A percentile compares a stretch with the other conserved stretches of the same genome.
These are phyloP conservation scores for Sinohyriopsis cumingii DNA, from an alignment of 2,888 invertebrate genomes.

Conservation along the genomic window DNA sequence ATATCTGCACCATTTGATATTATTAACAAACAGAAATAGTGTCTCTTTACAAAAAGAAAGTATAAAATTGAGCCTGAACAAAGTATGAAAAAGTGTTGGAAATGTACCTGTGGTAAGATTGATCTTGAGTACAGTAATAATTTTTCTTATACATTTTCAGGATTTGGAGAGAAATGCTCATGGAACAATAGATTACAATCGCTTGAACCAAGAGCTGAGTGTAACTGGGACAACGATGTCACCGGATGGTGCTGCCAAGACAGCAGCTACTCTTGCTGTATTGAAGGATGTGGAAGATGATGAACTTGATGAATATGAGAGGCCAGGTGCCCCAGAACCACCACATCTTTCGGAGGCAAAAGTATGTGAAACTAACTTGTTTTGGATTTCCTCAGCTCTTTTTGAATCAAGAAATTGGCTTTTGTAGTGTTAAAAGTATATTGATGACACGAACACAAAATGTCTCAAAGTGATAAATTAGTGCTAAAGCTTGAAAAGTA, in stretches of 20 bases:
- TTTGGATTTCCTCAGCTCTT: no score
- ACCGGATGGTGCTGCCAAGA: constrained; percentile 46
- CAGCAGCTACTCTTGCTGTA: constrained; percentile 41
- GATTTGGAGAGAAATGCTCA: constrained; percentile 59
- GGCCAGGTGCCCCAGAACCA: constrained; percentile 2
- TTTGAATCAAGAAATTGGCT: no score
- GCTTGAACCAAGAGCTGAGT: constrained; percentile 63
- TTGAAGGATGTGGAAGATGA: constrained; percentile 48
- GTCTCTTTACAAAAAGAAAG: no score
- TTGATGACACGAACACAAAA: no score
- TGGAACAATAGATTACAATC: constrained; percentile 62
- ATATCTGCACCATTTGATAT: no score
- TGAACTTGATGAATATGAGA: constrained; percentile 20
- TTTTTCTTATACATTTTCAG: constrained; percentile 27
- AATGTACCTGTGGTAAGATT: neutral
- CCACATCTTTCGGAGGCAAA: constrained; percentile 2
- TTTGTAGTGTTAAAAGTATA: no score
- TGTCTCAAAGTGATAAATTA: no score
- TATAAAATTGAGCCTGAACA: neutral
- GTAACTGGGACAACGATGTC: constrained; percentile 56
- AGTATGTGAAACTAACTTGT: no score
- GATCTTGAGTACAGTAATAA: neutral
- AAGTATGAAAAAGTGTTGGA: neutral
- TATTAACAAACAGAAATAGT: no score
- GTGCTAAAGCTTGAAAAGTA: no score